Evolutionary conservation across 2,113 vertebrate species (phyloP), one percentile per base, ranked within the genome.

Genomic region (Saguinus imperator): DNA sequence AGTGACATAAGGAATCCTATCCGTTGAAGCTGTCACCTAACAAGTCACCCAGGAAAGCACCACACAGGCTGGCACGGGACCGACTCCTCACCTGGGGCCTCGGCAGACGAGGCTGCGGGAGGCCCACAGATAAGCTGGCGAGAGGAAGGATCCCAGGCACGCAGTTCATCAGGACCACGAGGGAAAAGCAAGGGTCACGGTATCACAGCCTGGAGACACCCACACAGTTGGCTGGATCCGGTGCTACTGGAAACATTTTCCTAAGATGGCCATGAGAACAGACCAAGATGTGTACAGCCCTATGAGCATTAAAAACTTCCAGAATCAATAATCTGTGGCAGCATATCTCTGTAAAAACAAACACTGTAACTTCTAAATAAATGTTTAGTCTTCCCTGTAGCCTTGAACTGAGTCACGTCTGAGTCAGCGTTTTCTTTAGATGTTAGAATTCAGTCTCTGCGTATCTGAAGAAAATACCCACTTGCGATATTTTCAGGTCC

Each of bases 351-450:
- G 98, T 98, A 98, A 98, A 98, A 98, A 98, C 98, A 98, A 98
- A 98, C 96, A 97, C 98, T 98, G 98, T 96, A 97, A 98, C 97
- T 97, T 97, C 98, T 97, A 92, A 99, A 98, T 99, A 99, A 99
- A 99, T 98, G 97, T 98, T 98, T 98, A 98, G 98, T 98, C 98
- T 98, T 96, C 93, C 93, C 94, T 88, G 76, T 93, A 97, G 94
- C 95, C 82, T 86, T 82, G 87, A 45, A 64, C 95, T 92, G 85
- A 85, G 92, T 96, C 95, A 95, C 12, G 16, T 4, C 0, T 96
- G 97, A 97, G 84, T 97, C 95, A 95, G 76, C 87, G 17, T 85
- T 94, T 80, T 95, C 94, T 68, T 52, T 73, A 61, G 40, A 68
- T 0, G 1, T 64, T 37, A 76, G 79, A 87, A 14, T 37, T 57